Evolutionary conservation across 1,140 invertebrate genomes (phyloP), one percentile per base, ranked within the genome.

Genomic region (Trichonephila clavipes): DNA sequence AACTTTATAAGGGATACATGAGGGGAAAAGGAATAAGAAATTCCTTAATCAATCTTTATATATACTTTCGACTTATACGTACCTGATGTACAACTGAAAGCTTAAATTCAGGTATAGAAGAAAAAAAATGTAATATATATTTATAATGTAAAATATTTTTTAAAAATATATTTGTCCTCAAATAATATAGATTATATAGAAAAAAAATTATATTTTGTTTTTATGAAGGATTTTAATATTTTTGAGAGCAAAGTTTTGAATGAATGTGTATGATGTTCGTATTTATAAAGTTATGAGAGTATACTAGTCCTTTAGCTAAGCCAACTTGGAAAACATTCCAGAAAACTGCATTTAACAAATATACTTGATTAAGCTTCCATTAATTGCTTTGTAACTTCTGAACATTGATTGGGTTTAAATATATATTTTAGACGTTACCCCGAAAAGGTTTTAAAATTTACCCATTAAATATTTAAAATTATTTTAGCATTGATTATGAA

Each of bases 281-380:
- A 64, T 88, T 59, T 88, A 88, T 88, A 21, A 64, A 64, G 66
- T 88, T 64, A 88, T 64, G 86, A 88, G 86, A 64, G 24, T 28
- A 66, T 64, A 64, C 86, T 88, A 88, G 86, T 88, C 86, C 34
- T 82, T 88, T 62, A 64, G 59, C 62, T 88, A 88, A 24, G 64
- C n/a, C 58, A 61, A 59, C n/a, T 85, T 85, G 83, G 28, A 24
- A 21, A 6, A 44, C 86, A 88, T 88, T 88, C 86, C 86, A 88
- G 86, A 88, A 64, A 64, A 14, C 51, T 40, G 86, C 86, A 66
- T 88, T 88, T 88, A 2, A 88, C 64, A 85, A 16, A n/a, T 83
- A 59, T 28, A 61, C 18, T 16, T 85, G 83, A 85, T n/a, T 24
- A 85, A 85, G 4, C 21, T 85, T 59, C 14, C n/a, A 85, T 16